Percentiles rank a stretch among this genome's conserved stretches.
Conservation (phyloP, 1,140 invertebrate species). For the Grapholita molesta region DNA sequence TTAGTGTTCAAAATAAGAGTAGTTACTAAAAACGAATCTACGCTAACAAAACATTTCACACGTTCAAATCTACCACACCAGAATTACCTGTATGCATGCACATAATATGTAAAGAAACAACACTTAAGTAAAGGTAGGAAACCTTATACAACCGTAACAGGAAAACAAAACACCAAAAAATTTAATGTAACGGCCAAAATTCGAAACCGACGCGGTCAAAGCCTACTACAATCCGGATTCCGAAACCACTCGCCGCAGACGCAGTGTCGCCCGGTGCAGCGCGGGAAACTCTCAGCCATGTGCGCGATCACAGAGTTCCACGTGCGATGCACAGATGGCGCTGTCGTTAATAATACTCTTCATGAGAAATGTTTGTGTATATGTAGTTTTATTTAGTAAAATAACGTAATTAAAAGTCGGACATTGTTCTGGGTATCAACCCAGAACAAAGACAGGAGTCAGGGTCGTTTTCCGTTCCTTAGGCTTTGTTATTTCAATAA, state of each 20-base stretch:
- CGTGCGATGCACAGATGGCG: constrained; percentile 41
- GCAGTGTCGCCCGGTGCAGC: constrained; percentile 27
- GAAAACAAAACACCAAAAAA: background rate
- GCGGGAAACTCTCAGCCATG: constrained; percentile 19
- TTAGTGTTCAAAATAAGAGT: background rate
- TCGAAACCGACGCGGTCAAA: constrained; percentile 4
- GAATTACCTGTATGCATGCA: too few relatives aligned
- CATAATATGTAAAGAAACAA: too few relatives aligned
- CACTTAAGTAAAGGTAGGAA: background rate
- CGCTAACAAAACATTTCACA: background rate
- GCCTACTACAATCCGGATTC: background rate
- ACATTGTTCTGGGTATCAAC: too few relatives aligned
- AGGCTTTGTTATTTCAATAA: too few relatives aligned
- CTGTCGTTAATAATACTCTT: constrained; percentile 17
- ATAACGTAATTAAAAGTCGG: too few relatives aligned
- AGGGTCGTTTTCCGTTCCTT: too few relatives aligned
- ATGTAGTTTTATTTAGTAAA: constrained; percentile 6
- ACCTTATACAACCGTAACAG: background rate
- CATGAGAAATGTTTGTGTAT: background rate
- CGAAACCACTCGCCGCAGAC: constrained; percentile 21
- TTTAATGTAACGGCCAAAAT: background rate
- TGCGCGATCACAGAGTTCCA: constrained; percentile 37
- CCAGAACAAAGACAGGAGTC: too few relatives aligned
- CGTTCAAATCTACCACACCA: too few relatives aligned
- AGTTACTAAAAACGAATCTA: background rate